These are phyloP conservation scores for Neotoxoptera formosana DNA, from an alignment of 1,140 invertebrate species.

Conservation along the genomic window DNA sequence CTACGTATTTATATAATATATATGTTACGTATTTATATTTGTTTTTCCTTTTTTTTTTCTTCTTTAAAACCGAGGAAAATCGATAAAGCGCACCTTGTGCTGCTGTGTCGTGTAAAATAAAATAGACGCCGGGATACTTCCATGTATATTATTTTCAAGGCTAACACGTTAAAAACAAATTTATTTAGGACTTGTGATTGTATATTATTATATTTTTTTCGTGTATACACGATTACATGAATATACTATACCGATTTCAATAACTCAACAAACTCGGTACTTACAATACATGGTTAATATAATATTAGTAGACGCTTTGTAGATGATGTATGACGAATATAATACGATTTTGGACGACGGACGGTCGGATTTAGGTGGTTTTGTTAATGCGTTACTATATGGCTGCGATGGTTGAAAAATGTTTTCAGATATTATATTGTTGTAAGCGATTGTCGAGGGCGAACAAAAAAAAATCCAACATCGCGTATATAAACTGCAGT, in stretches of 20 bases:
- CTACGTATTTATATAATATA: background rate
- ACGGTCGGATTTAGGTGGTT: background rate
- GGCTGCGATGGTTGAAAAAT: background rate
- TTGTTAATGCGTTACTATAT: background rate
- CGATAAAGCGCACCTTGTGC: background rate
- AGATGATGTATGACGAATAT: too few relatives aligned
- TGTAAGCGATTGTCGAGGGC: background rate
- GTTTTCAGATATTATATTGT: background rate
- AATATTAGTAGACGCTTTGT: too few relatives aligned
- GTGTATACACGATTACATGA: too few relatives aligned
- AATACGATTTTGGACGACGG: background rate
- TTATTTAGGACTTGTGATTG: background rate
- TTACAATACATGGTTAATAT: background rate
- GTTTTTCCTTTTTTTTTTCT: background rate
- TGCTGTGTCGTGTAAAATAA: background rate
- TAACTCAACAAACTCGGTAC: background rate
- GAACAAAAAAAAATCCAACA: background rate
- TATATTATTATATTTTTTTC: background rate
- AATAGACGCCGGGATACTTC: background rate
- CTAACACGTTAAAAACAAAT: background rate
- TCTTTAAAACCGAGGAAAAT: slow-evolving; percentile 1
- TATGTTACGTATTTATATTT: background rate
- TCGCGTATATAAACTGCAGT: background rate
- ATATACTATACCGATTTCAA: too few relatives aligned
- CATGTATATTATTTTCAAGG: background rate